These are phyloP conservation scores for Palythoa heliodiscus DNA, from an alignment of 92 coral and sea anemone species.

Conservation along the genomic window DNA sequence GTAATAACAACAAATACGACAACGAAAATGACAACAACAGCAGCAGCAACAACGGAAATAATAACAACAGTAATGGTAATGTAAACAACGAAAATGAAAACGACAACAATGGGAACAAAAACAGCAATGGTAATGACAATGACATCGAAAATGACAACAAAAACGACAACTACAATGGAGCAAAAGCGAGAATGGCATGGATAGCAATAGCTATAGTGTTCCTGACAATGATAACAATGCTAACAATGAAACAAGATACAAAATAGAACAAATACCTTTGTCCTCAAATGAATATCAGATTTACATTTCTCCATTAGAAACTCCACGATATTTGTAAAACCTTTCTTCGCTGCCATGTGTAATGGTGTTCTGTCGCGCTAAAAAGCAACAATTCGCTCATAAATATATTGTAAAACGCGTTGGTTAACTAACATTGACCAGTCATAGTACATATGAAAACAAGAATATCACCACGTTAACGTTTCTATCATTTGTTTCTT, in stretches of 20 bases:
- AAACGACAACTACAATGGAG: no score
- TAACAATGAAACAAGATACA: neutral
- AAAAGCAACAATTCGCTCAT: neutral
- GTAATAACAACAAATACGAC: no score
- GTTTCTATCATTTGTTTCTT: no score
- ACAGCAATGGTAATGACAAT: no score
- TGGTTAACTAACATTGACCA: neutral
- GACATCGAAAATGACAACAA: no score
- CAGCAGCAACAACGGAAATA: no score
- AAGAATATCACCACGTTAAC: no score
- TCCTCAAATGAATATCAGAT: conserved; percentile 73
- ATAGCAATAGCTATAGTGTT: neutral
- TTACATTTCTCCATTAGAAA: conserved; percentile 89
- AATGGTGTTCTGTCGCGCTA: conserved; percentile 90
- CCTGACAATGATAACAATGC: neutral
- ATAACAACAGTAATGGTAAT: no score
- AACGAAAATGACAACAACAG: no score
- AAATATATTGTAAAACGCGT: neutral
- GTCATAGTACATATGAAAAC: neutral
- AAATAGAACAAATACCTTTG: conserved; percentile 63
- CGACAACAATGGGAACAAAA: no score
- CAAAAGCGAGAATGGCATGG: neutral
- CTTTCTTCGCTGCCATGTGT: conserved; percentile 82
- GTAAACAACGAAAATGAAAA: no score
- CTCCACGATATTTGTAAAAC: conserved; percentile 72